Evolutionary conservation across 1,140 invertebrate genomes (phyloP).

Genomic region (Drosophila mauritiana): DNA sequence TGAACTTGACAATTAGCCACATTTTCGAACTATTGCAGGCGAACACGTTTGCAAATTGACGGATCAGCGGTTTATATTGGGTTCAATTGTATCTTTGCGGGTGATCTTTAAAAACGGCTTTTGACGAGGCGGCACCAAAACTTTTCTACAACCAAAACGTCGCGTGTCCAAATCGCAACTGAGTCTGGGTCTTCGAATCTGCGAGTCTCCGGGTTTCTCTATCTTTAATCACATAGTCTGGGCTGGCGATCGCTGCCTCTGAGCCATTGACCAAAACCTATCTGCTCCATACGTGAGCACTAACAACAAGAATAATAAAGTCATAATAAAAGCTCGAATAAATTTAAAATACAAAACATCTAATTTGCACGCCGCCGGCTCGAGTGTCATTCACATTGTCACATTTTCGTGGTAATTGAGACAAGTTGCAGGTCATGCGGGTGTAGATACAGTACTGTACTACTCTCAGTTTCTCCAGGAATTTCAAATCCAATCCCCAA

Average conservation of each 20-base stretch:
- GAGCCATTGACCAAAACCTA: slow-evolving; percentile 62
- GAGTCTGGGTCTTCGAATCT: slow-evolving; percentile 38
- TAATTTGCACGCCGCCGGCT: slow-evolving; percentile 56
- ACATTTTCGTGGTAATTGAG: slow-evolving; percentile 38
- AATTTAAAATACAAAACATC: slow-evolving; percentile 63
- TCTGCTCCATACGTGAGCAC: slow-evolving; percentile 38
- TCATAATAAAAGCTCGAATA: slow-evolving; percentile 48
- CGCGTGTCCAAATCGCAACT: slow-evolving; percentile 61
- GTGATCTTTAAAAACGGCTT: slow-evolving; percentile 9
- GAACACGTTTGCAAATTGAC: slow-evolving; percentile 40
- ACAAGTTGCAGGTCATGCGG: slow-evolving; percentile 37
- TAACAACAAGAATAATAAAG: slow-evolving; percentile 40
- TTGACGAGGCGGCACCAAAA: slow-evolving; percentile 28
- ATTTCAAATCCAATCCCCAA: not conserved
- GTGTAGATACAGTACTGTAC: not conserved
- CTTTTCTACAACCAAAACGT: slow-evolving; percentile 56
- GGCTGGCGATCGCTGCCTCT: slow-evolving; percentile 8
- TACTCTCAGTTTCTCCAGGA: slow-evolving; percentile 11
- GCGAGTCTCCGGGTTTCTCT: slow-evolving; percentile 14
- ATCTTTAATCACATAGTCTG: slow-evolving; percentile 9
- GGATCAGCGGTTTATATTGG: slow-evolving; percentile 34
- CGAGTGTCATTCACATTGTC: slow-evolving; percentile 46
- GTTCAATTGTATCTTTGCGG: slow-evolving; percentile 42
- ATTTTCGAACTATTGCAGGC: slow-evolving; percentile 39
- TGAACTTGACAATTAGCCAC: slow-evolving; percentile 56